phyloP scores from a whole-genome alignment of 2,888 invertebrate genomes.

The Heteromyza rotundicornis region DNA sequence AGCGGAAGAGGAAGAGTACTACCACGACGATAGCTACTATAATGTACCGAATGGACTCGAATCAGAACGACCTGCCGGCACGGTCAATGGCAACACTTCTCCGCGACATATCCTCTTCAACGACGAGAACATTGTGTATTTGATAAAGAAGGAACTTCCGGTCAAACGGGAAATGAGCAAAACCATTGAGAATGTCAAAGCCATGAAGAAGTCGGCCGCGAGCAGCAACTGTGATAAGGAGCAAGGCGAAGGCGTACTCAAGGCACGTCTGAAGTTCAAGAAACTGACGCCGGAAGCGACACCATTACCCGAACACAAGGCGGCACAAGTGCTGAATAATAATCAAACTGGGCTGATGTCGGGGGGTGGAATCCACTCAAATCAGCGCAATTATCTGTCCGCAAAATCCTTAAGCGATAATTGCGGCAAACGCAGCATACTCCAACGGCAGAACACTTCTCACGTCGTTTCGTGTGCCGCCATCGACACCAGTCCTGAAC shows the following conservation, averaged over 20 bases:
- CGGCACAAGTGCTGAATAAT: slow-evolving; percentile 24
- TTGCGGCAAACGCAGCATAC: slow-evolving; percentile 42
- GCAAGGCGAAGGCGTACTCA: slow-evolving; percentile 36
- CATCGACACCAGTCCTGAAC: slow-evolving; percentile 16
- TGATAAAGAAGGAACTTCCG: slow-evolving; percentile 60
- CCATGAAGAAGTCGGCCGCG: slow-evolving; percentile 25
- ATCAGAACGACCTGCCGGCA: slow-evolving; percentile 2
- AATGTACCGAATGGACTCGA: too few relatives aligned
- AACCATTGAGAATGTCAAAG: slow-evolving; percentile 21
- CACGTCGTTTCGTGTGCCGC: slow-evolving; percentile 7
- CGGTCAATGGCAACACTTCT: slow-evolving; percentile 16
- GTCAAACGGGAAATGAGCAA: slow-evolving; percentile 40
- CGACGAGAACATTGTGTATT: slow-evolving; percentile 60
- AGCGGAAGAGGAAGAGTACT: background rate
- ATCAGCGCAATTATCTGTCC: slow-evolving; percentile 10
- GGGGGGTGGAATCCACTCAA: background rate
- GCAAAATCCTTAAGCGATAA: slow-evolving; percentile 17
- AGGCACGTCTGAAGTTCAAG: slow-evolving; percentile 52
- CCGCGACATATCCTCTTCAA: slow-evolving; percentile 60
- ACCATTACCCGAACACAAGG: slow-evolving; percentile 9
- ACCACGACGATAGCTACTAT: background rate
- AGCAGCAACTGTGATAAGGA: slow-evolving; percentile 32
- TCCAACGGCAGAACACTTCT: slow-evolving; percentile 44
- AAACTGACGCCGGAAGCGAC: slow-evolving; percentile 34
- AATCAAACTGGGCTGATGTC: slow-evolving; percentile 3